Evolutionary conservation across 2,113 vertebrate species (phyloP).

Genomic region (Tor tambroides): DNA sequence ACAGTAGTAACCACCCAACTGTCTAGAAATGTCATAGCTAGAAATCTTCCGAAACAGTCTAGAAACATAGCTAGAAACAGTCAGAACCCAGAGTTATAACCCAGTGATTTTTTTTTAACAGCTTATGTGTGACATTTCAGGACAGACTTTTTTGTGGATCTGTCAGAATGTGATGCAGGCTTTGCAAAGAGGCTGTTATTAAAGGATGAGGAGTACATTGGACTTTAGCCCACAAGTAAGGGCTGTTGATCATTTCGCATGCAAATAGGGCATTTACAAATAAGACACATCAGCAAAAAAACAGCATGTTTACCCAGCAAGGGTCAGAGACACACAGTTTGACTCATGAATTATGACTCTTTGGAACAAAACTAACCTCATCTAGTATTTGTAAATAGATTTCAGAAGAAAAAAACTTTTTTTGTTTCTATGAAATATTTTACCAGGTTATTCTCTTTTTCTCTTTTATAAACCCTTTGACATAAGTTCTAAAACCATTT

Average conservation of each 20-base stretch:
- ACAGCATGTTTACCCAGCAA: not conserved
- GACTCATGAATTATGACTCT: not conserved
- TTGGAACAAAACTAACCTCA: not conserved
- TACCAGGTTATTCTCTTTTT: not conserved
- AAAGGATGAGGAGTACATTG: not conserved
- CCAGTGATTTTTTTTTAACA: not conserved
- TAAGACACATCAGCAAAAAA: not conserved
- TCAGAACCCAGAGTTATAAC: not conserved
- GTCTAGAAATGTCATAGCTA: not conserved
- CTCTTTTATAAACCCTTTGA: not conserved
- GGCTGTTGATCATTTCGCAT: not conserved
- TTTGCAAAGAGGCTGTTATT: not conserved
- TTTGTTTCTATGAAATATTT: not conserved
- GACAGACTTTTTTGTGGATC: not conserved
- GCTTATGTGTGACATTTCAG: not conserved
- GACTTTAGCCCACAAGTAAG: not conserved
- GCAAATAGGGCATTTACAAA: not conserved
- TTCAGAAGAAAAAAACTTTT: not conserved
- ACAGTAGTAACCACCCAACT: not conserved
- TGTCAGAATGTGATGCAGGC: not conserved
- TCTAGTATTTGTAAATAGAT: not conserved
- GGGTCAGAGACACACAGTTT: not conserved
- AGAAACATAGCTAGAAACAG: not conserved
- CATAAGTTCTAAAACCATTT: not conserved
- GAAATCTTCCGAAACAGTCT: not conserved